phyloP scores from a whole-genome alignment of 35 echinoderm and acorn worm genomes.

The Eucidaris tribuloides region DNA sequence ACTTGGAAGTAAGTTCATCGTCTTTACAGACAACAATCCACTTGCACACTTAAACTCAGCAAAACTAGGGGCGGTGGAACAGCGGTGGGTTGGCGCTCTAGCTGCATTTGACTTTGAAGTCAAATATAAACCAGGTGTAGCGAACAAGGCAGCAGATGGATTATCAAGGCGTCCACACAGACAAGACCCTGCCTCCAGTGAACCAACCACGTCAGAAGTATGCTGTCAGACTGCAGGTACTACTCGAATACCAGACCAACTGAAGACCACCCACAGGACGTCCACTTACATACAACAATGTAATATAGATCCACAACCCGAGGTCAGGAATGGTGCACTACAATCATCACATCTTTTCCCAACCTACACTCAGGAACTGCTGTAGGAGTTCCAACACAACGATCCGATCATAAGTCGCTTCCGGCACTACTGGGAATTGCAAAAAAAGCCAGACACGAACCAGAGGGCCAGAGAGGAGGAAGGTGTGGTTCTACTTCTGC shows the following conservation, averaged over 20 bases:
- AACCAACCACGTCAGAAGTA: neutral
- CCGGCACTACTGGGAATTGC: neutral
- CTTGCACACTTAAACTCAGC: conserved; percentile 49
- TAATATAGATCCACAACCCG: neutral
- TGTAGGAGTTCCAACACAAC: neutral
- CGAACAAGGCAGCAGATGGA: conserved; percentile 51
- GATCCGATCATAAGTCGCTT: neutral
- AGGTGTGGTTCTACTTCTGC: conserved; percentile 9
- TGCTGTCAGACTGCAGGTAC: neutral
- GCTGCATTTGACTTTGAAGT: conserved; percentile 51
- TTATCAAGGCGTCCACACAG: conserved; percentile 10
- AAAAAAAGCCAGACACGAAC: neutral
- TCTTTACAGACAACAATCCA: conserved; percentile 80
- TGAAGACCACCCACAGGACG: neutral
- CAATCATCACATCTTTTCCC: neutral
- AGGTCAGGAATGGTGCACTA: neutral
- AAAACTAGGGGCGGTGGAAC: conserved; percentile 62
- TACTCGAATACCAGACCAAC: neutral
- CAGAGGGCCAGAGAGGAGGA: neutral
- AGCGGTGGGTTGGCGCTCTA: conserved; percentile 56
- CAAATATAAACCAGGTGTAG: conserved; percentile 45
- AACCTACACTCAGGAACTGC: neutral
- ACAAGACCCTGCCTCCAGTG: neutral
- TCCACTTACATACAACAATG: neutral
- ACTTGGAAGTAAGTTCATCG: conserved; percentile 36